Evolutionary conservation across 2,113 vertebrate genomes (phyloP), one percentile per base, ranked within the genome.

Genomic region (Malurus elegans): DNA sequence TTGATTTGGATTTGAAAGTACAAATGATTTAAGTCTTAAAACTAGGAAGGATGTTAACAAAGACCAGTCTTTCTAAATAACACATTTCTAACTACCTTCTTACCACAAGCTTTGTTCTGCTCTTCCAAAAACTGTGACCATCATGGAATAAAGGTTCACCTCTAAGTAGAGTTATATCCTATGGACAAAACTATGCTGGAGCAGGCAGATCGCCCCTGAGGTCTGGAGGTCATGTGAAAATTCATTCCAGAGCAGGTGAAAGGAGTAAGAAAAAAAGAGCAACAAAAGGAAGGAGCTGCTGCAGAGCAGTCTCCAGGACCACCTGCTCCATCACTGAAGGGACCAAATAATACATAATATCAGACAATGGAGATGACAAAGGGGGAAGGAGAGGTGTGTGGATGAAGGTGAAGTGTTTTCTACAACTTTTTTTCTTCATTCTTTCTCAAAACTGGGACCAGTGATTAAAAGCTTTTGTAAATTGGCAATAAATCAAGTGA

Each of bases 1-100:
- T 90, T 93, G 36, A 60, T 66, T 57, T 75, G 51, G 70, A 90
- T 96, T 94, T 90, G 87, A 83, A 97, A 97, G 51, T 17, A 76
- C 16, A 78, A n/a, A 58, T 61, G 51, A 92, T 79, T 92, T 38
- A 75, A 67, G 15, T 71, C 54, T 58, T 69, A 51, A 76, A 87
- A 71, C 20, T 64, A 50, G 76, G 38, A 90, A n/a, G 24, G 36
- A 36, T 5, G 8, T 91, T 92, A 94, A 86, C 29, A 65, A 78
- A 79, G 79, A 51, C 0, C 10, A 80, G 29, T 69, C 47, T 65
- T 93, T 89, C 48, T 73, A 79, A 74, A 79, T 32, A 79, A 72
- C 62, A 42, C 45, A 64, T 66, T 61, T 72, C 83, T 88, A 92
- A 83, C 90, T 94, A 73, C 28, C 66, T 93, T 66, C 44, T 92